These are phyloP conservation scores for Engraulis encrasicolus DNA, from an alignment of 2,113 vertebrate species.

Conservation along the genomic window DNA sequence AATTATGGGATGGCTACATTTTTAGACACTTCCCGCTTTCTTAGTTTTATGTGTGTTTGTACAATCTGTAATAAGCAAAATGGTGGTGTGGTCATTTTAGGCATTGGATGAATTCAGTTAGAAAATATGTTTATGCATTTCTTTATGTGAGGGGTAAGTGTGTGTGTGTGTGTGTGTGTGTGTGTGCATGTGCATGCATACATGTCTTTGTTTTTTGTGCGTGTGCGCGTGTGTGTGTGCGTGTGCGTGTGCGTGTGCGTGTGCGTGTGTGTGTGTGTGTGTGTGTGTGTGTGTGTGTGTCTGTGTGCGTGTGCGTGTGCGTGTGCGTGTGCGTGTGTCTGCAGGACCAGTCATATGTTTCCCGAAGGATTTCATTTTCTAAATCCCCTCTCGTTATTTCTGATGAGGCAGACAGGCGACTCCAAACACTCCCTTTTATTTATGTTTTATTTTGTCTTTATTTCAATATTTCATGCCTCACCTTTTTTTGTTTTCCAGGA, in stretches of 20 bases:
- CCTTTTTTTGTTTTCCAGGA: conserved; percentile 41
- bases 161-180: too few relatives aligned
- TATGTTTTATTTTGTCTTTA: conserved; percentile 42
- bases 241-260: too few relatives aligned
- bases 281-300: neutral
- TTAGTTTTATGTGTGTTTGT: neutral
- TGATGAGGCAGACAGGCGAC: conserved; percentile 35
- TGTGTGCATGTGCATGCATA: neutral
- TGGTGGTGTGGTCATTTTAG: neutral
- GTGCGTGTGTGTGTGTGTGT: too few relatives aligned
- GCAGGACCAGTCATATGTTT: neutral
- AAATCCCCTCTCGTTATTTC: conserved; percentile 3
- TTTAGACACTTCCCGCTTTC: neutral
- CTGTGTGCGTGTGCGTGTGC: neutral
- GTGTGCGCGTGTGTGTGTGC: too few relatives aligned
- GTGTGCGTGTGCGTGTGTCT: neutral
- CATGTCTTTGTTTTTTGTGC: neutral
- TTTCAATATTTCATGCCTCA: conserved; percentile 58
- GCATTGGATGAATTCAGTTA: neutral
- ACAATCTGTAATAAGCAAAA: too few relatives aligned
- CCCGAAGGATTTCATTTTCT: conserved; percentile 1
- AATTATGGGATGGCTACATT: neutral
- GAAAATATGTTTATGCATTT: neutral
- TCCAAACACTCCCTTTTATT: conserved; percentile 49
- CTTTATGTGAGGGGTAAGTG: too few relatives aligned